Percentiles rank a stretch among this genome's conserved stretches.
Conservation (phyloP, 1,140 invertebrate genomes). For the Ditylenchus dipsaci region DNA sequence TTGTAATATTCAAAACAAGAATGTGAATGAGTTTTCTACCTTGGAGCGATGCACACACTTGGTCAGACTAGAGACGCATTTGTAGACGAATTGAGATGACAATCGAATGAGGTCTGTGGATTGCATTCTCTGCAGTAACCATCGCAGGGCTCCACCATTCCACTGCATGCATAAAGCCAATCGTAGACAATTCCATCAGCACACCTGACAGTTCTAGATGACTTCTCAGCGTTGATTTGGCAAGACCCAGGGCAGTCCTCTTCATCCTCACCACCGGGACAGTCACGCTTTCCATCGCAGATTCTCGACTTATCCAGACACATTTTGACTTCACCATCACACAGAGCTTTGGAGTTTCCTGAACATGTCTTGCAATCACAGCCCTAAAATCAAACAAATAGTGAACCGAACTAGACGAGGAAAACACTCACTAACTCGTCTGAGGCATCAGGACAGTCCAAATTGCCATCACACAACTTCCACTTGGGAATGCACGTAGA, state of each 20-base stretch:
- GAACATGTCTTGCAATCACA: slow-evolving; percentile 39
- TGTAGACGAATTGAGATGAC: slow-evolving; percentile 4
- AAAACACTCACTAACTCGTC: slow-evolving; percentile 35
- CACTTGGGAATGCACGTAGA: slow-evolving; percentile 35
- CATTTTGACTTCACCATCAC: slow-evolving; percentile 26
- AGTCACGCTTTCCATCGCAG: slow-evolving; percentile 36
- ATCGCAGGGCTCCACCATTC: background rate
- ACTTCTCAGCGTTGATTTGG: background rate
- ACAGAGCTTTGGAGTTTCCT: slow-evolving; percentile 16
- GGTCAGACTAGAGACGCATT: background rate
- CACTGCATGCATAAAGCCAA: slow-evolving; percentile 33
- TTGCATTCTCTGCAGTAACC: background rate
- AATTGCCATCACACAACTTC: slow-evolving; percentile 39
- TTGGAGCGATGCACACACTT: background rate
- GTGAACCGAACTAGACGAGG: background rate
- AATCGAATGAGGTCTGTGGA: background rate
- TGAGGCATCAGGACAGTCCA: slow-evolving; percentile 25
- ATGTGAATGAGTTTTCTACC: background rate
- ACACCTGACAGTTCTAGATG: slow-evolving; percentile 10
- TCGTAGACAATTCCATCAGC: slow-evolving; percentile 17
- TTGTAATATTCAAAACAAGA: background rate
- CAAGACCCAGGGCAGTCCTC: slow-evolving; percentile 32
- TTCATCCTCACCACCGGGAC: slow-evolving; percentile 44
- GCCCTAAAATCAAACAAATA: slow-evolving; percentile 24
- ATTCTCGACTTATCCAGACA: slow-evolving; percentile 21